These are phyloP conservation scores for Prunella himalayana DNA, from an alignment of 2,113 vertebrate genomes.

Conservation along the genomic window DNA sequence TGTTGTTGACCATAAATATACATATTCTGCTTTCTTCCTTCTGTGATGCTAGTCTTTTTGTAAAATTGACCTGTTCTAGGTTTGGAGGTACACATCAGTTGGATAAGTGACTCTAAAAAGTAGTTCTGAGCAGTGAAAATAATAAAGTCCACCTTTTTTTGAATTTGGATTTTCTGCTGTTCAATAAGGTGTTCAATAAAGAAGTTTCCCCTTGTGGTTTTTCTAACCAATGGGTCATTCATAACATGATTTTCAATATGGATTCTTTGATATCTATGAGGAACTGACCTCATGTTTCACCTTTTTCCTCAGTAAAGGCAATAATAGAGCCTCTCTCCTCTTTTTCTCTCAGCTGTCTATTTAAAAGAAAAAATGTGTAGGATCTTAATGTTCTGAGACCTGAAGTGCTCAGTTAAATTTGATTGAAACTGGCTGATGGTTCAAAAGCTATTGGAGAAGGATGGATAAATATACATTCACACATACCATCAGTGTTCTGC, in stretches of 20 bases:
- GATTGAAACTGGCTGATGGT: neutral
- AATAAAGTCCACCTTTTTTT: neutral
- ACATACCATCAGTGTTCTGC: neutral
- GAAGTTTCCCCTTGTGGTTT: neutral
- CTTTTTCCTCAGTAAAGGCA: neutral
- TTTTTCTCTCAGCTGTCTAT: neutral
- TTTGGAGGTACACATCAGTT: neutral
- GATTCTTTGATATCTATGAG: neutral
- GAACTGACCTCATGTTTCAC: neutral
- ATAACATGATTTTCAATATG: neutral
- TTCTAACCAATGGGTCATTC: neutral
- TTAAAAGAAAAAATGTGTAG: neutral
- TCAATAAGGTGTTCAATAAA: neutral
- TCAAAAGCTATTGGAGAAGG: constrained; percentile 3
- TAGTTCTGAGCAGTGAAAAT: neutral
- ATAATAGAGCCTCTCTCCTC: neutral
- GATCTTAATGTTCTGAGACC: neutral
- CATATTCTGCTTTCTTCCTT: accelerated
- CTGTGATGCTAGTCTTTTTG: neutral
- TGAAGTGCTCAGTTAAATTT: neutral
- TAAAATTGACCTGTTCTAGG: neutral
- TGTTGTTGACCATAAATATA: neutral
- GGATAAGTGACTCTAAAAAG: neutral
- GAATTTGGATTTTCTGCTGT: neutral
- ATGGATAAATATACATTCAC: neutral